Evolutionary conservation across 2,113 vertebrate genomes (phyloP).

Genomic region (Polypterus senegalus): DNA sequence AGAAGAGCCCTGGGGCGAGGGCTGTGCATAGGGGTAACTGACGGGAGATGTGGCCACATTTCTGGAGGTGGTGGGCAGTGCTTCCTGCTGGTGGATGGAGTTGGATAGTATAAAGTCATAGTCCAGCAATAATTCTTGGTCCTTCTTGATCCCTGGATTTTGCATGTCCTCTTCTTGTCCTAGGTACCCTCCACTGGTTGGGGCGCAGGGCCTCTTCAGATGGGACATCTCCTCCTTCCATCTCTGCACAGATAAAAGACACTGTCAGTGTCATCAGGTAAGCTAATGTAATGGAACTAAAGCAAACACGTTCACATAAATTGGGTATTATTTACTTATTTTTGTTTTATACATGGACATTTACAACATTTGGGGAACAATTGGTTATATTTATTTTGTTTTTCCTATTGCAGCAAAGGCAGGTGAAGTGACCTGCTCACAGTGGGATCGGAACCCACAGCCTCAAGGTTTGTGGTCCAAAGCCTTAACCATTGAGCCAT

Average conservation of each 20-base stretch:
- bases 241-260: conserved; percentile 44
- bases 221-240: conserved; percentile 82
- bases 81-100: conserved; percentile 68
- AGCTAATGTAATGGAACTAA: no score
- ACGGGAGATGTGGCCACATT: conserved; percentile 48
- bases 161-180: conserved; percentile 39
- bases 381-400: no score
- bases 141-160: conserved; percentile 54
- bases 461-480: no score
- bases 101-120: conserved; percentile 93
- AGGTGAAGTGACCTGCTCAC: no score
- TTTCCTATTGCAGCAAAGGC: no score
- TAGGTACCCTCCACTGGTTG: conserved; percentile 48
- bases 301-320: no score
- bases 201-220: conserved; percentile 61
- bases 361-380: no score
- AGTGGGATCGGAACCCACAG: no score
- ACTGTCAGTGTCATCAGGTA: no score
- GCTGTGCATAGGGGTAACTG: conserved; percentile 56
- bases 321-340: no score
- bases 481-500: no score
- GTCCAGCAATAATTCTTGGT: conserved; percentile 75
- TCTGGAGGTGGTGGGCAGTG: conserved; percentile 38
- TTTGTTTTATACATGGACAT: no score
- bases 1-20: conserved; percentile 44